phyloP scores from a whole-genome alignment of 2,888 invertebrate species.

The Plagiodera versicolora region DNA sequence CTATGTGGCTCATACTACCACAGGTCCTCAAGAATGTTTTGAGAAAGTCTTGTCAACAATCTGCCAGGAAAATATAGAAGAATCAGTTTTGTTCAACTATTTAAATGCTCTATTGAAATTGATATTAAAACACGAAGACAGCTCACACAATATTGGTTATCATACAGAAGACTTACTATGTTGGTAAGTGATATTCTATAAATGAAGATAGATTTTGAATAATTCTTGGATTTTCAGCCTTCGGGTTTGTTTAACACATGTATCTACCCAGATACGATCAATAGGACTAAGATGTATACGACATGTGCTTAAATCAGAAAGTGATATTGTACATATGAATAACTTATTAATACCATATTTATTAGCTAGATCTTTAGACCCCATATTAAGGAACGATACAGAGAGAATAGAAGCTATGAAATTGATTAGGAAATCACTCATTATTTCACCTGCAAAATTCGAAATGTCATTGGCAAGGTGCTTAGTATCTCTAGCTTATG shows the following conservation, averaged over 20 bases:
- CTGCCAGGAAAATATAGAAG: conserved; percentile 67
- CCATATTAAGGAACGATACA: conserved; percentile 86
- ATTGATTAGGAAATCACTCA: conserved; percentile 73
- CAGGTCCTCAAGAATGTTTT: conserved; percentile 63
- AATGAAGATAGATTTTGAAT: background rate
- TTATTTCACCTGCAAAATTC: conserved; percentile 66
- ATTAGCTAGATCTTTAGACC: conserved; percentile 85
- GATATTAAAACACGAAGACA: conserved; percentile 64
- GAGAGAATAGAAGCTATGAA: conserved; percentile 91
- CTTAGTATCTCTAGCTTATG: conserved; percentile 77
- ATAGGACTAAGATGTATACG: conserved; percentile 85
- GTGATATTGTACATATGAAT: conserved; percentile 78
- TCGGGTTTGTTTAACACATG: conserved; percentile 80
- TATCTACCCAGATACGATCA: conserved; percentile 87
- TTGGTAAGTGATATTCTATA: conserved; percentile 62
- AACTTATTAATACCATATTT: conserved; percentile 82
- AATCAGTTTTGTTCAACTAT: conserved; percentile 80
- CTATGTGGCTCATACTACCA: background rate
- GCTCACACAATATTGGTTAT: conserved; percentile 67
- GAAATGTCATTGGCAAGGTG: conserved; percentile 78
- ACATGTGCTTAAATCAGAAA: conserved; percentile 76
- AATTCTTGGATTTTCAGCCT: conserved; percentile 63
- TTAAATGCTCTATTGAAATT: conserved; percentile 88
- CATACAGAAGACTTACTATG: conserved; percentile 78
- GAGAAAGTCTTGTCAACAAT: conserved; percentile 66